These are phyloP conservation scores for Drosophila auraria DNA, from an alignment of 1,140 invertebrate genomes.

Conservation along the genomic window DNA sequence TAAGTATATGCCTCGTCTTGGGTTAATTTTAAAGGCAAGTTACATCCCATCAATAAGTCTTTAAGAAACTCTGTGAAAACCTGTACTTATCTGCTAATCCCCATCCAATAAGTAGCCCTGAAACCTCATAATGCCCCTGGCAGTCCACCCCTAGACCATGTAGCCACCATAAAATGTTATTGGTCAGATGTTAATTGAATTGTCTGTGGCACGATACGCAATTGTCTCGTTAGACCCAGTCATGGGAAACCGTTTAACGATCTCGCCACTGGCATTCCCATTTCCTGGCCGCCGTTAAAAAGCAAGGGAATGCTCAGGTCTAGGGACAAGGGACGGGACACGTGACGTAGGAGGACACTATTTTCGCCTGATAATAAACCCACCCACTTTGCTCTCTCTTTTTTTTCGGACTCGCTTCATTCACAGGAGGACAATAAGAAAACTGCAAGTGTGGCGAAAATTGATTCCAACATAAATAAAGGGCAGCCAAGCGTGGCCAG, in stretches of 20 bases:
- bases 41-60: background rate
- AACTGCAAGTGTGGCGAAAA: slow-evolving; percentile 66
- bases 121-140: slow-evolving; percentile 13
- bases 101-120: slow-evolving; percentile 1
- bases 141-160: slow-evolving; percentile 12
- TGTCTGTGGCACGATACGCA: slow-evolving; percentile 37
- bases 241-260: slow-evolving; percentile 49
- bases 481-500: slow-evolving; percentile 45
- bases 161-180: slow-evolving; percentile 53
- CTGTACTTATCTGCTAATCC: slow-evolving; percentile 7
- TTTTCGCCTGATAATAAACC: slow-evolving; percentile 39
- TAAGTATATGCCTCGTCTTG: too few species aligned
- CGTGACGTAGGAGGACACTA: slow-evolving; percentile 2
- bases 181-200: slow-evolving; percentile 58
- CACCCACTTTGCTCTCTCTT: slow-evolving; percentile 18
- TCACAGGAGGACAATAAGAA: slow-evolving; percentile 52
- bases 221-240: slow-evolving; percentile 36
- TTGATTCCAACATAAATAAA: slow-evolving; percentile 59
- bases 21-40: too few species aligned
- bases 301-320: slow-evolving; percentile 18
- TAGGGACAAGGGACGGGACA: background rate
- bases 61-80: background rate
- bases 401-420: slow-evolving; percentile 14
- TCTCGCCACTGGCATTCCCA: slow-evolving; percentile 40
- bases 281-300: slow-evolving; percentile 31